Conservation (phyloP, 2,888 invertebrate species). For the Hypsopygia costalis region DNA sequence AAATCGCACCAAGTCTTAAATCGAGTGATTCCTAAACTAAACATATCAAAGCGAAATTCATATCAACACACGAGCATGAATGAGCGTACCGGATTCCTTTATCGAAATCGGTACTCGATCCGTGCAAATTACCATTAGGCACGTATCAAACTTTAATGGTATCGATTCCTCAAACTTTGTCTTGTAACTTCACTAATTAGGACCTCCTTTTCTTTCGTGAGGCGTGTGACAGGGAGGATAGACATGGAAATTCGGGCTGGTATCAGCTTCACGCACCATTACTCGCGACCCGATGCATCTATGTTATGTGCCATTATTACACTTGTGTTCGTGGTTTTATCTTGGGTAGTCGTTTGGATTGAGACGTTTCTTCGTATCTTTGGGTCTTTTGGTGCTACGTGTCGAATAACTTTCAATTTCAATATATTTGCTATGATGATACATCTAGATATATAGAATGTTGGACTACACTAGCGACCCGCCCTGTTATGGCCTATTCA, state of each 20-base stretch:
- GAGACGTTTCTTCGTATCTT: no score
- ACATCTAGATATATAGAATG: no score
- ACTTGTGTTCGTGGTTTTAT: neutral
- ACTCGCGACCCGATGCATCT: constrained; percentile 26
- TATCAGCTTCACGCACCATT: constrained; percentile 57
- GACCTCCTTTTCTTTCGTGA: constrained; percentile 8
- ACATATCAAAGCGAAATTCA: no score
- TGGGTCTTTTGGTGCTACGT: no score
- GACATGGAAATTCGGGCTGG: constrained; percentile 22
- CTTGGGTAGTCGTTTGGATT: neutral
- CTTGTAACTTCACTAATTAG: constrained; percentile 43
- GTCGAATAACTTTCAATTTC: no score
- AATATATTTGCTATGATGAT: no score
- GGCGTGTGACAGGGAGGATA: constrained; percentile 18
- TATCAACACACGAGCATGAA: no score
- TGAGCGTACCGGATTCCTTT: no score
- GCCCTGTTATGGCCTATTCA: no score
- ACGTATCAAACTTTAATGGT: constrained; percentile 44
- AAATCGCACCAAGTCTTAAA: no score
- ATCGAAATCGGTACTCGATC: constrained; percentile 5
- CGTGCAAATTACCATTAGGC: constrained; percentile 25
- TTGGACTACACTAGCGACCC: no score
- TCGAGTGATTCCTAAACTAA: no score
- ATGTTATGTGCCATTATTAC: constrained; percentile 5
- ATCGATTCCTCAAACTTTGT: constrained; percentile 47